Conservation (phyloP, 2,888 invertebrate species). For the Drosophila percnosoma region DNA sequence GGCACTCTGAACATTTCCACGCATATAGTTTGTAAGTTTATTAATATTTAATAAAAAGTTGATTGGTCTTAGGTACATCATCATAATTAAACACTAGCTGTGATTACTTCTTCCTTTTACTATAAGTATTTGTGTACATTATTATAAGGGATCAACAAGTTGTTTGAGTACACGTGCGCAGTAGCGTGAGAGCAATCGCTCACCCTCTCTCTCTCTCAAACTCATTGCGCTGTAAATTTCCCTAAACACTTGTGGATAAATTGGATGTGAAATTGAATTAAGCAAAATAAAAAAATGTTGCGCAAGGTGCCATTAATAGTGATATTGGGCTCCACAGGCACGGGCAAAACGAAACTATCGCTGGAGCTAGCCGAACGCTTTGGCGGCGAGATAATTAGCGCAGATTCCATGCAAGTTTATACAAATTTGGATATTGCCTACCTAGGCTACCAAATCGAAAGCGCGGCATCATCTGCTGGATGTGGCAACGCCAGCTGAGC, state of each 20-base stretch:
- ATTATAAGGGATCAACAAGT: constrained; percentile 44
- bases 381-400: constrained; percentile 80
- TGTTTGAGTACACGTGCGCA: constrained; percentile 41
- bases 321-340: no score
- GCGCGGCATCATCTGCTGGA: constrained; percentile 96
- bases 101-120: no score
- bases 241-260: constrained; percentile 18
- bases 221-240: not conserved
- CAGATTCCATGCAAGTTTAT: constrained; percentile 99
- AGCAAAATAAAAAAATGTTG: not conserved
- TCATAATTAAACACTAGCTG: not conserved
- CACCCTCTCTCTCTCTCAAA: constrained; percentile 11
- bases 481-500: constrained; percentile 91
- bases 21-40: constrained; percentile 35
- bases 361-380: no score
- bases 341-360: no score
- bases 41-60: not conserved
- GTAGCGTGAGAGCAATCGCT: constrained; percentile 21
- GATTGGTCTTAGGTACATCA: not conserved
- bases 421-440: constrained; percentile 93
- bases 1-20: constrained; percentile 5
- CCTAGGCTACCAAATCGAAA: constrained; percentile 84
- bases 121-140: not conserved
- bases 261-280: constrained; percentile 25
- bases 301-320: no score